Conservation (phyloP, 2,113 vertebrate species). For the Leucosticte australis region DNA sequence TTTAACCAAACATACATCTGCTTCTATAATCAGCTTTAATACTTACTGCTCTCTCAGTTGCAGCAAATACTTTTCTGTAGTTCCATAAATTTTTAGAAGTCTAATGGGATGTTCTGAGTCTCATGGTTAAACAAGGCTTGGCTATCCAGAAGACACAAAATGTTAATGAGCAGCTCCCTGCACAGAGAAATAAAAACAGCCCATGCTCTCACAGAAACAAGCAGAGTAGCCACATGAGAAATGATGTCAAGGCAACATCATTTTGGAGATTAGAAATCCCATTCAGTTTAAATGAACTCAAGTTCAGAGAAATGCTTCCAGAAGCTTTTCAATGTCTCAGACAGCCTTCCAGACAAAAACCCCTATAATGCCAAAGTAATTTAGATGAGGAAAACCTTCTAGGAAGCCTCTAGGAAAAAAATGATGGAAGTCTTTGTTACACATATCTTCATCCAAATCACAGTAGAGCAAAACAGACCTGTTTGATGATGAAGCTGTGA, state of each 20-base stretch:
- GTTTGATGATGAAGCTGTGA: background rate
- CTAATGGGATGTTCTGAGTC: background rate
- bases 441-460: background rate
- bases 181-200: background rate
- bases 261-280: background rate
- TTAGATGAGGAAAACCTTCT: background rate
- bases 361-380: accelerated
- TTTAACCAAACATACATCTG: background rate
- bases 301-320: background rate
- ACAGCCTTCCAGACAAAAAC: background rate
- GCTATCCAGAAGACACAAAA: background rate
- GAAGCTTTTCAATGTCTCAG: background rate
- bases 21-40: background rate
- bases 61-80: background rate
- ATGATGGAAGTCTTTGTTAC: background rate
- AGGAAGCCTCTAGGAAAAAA: background rate
- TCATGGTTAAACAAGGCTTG: background rate
- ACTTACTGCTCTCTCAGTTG: background rate
- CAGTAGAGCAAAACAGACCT: background rate
- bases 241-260: background rate
- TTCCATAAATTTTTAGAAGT: background rate
- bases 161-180: background rate
- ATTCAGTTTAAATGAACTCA: background rate
- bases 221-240: background rate
- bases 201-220: background rate